phyloP scores from a whole-genome alignment of 2,797 vertebrate species.

The Chrysocyon brachyurus region DNA sequence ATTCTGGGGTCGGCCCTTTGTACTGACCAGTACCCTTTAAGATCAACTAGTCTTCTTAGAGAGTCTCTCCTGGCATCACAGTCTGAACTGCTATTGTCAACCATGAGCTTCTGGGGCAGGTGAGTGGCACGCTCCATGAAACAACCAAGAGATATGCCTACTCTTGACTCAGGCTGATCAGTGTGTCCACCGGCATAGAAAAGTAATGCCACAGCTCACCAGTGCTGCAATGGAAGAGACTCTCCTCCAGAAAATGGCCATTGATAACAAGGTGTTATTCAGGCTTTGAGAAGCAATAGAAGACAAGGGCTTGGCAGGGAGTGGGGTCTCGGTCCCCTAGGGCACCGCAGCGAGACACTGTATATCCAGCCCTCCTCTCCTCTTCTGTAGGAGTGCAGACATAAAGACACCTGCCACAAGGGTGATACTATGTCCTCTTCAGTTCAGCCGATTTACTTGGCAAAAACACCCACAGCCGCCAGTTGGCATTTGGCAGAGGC shows the following conservation, averaged over 20 bases:
- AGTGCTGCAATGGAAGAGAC: neutral
- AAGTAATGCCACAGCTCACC: neutral
- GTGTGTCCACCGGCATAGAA: neutral
- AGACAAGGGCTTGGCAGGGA: neutral
- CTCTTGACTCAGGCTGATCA: neutral
- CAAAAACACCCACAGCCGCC: neutral
- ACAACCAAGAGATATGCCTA: neutral
- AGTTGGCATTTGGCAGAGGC: conserved; percentile 57
- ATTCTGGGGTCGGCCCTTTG: neutral
- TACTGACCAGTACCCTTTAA: neutral
- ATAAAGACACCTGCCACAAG: conserved; percentile 40
- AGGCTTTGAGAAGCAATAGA: neutral
- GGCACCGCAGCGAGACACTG: neutral
- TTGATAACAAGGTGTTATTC: neutral
- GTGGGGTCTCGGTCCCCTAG: too few species aligned
- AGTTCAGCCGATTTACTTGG: conserved; percentile 63
- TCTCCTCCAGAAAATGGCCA: neutral
- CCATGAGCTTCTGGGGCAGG: neutral
- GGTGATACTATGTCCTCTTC: conserved; percentile 44
- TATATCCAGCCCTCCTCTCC: neutral
- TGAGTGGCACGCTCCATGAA: neutral
- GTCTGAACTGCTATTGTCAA: neutral
- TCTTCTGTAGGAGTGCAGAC: neutral
- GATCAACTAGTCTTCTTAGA: neutral
- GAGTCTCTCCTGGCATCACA: neutral